These are phyloP conservation scores for Drosophila incognita DNA, from an alignment of 2,888 invertebrate genomes.

Conservation along the genomic window DNA sequence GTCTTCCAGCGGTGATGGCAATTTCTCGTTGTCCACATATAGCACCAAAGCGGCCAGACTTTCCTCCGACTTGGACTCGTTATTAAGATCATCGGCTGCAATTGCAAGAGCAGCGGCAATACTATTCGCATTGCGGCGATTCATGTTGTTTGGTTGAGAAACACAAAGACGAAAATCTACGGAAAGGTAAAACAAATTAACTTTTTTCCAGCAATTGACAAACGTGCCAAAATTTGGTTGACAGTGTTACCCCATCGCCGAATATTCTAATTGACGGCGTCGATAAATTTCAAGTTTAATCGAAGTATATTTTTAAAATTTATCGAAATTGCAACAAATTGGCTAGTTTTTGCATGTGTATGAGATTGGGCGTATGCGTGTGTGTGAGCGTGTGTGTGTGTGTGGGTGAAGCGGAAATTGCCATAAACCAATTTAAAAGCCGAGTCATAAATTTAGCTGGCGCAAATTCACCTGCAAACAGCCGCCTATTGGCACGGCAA, in stretches of 20 bases:
- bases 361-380: not conserved
- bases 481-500: slow-evolving; percentile 42
- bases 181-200: slow-evolving; percentile 9
- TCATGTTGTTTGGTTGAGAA: slow-evolving; percentile 41
- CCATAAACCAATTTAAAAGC: slow-evolving; percentile 72
- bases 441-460: slow-evolving; percentile 62
- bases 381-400: slow-evolving; percentile 14
- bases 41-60: slow-evolving; percentile 19
- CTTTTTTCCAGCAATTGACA: slow-evolving; percentile 12
- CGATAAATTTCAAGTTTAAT: slow-evolving; percentile 23
- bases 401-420: slow-evolving; percentile 58
- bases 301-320: not conserved
- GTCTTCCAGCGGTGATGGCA: slow-evolving; percentile 25
- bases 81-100: slow-evolving; percentile 21
- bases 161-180: slow-evolving; percentile 6
- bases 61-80: slow-evolving; percentile 19
- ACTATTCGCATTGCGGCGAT: slow-evolving; percentile 50
- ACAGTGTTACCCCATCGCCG: not conserved
- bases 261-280: not conserved
- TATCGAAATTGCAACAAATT: slow-evolving; percentile 3
- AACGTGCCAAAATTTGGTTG: not conserved
- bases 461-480: slow-evolving; percentile 66
- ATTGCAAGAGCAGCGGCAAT: slow-evolving; percentile 45
- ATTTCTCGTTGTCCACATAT: slow-evolving; percentile 52
- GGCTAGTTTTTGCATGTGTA: not conserved